Percentiles rank a stretch among this genome's conserved stretches.
Conservation (phyloP, 2,797 vertebrate species). For the Pseudopleuronectes americanus region DNA sequence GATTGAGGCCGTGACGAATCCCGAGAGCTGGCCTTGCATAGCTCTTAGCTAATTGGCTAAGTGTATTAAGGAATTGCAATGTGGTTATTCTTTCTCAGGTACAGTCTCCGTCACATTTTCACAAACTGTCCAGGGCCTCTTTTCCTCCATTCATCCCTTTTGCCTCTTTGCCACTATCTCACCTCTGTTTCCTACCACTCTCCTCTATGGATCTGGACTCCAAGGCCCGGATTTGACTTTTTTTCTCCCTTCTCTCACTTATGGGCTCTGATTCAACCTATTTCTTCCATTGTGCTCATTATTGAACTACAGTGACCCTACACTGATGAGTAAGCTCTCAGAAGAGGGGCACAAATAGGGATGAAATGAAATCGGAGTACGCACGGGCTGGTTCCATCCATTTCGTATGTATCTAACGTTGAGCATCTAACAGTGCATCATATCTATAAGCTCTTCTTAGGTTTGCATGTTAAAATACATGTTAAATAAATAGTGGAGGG, state of each 20-base stretch:
- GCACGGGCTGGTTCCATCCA: too few relatives aligned
- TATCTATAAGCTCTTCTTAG: too few relatives aligned
- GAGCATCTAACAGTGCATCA: too few relatives aligned
- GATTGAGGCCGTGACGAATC: slow-evolving; percentile 69
- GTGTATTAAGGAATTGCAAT: slow-evolving; percentile 51
- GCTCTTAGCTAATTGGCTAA: slow-evolving; percentile 68
- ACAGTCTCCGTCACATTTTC: slow-evolving; percentile 43
- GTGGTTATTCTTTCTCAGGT: slow-evolving; percentile 67
- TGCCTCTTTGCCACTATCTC: slow-evolving; percentile 57
- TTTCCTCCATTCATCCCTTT: slow-evolving; percentile 12
- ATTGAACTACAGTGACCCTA: slow-evolving; percentile 14
- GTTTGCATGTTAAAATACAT: too few relatives aligned
- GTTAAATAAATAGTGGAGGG: background rate
- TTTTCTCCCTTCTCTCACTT: background rate
- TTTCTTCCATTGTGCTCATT: slow-evolving; percentile 28
- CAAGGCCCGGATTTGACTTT: slow-evolving; percentile 8
- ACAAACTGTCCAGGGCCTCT: slow-evolving; percentile 29
- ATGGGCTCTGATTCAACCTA: slow-evolving; percentile 27
- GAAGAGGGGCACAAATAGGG: too few relatives aligned
- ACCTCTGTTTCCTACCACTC: slow-evolving; percentile 57
- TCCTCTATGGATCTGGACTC: background rate
- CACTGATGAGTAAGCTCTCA: too few relatives aligned
- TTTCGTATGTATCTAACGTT: too few relatives aligned
- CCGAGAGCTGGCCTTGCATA: slow-evolving; percentile 27
- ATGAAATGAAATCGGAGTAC: too few relatives aligned